phyloP scores from a whole-genome alignment of 1,140 invertebrate species.

The Aphis craccivora region DNA sequence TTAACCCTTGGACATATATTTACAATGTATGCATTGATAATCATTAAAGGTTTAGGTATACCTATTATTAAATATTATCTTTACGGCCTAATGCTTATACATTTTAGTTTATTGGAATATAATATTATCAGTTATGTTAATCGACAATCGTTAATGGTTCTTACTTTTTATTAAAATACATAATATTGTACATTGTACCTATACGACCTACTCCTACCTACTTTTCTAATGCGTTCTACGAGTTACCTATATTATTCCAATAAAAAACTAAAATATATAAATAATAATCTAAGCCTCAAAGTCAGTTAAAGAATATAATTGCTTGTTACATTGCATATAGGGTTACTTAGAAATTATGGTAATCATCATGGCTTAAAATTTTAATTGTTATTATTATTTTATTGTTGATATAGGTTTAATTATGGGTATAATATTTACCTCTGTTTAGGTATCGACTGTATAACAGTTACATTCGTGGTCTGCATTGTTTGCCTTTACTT shows the following conservation, averaged over 20 bases:
- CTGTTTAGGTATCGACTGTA: background rate
- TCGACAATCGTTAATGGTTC: background rate
- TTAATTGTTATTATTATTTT: no score
- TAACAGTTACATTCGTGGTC: background rate
- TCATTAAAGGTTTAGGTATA: background rate
- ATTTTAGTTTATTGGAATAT: background rate
- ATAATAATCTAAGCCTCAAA: background rate
- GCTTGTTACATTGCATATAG: background rate
- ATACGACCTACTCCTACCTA: background rate
- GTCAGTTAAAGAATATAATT: background rate
- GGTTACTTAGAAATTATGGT: background rate
- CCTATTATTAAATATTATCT: background rate
- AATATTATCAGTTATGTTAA: background rate
- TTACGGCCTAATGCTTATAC: background rate
- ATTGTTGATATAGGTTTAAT: background rate
- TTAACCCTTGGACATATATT: background rate
- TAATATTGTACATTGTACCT: background rate
- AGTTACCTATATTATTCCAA: background rate
- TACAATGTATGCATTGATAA: background rate
- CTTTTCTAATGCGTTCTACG: background rate
- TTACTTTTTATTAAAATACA: background rate
- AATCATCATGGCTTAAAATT: no score
- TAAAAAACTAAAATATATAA: background rate
- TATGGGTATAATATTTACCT: background rate
- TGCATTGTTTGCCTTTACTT: background rate